Evolutionary conservation across 2,113 vertebrate genomes (phyloP).

Genomic region (Nothoprocta pentlandii): DNA sequence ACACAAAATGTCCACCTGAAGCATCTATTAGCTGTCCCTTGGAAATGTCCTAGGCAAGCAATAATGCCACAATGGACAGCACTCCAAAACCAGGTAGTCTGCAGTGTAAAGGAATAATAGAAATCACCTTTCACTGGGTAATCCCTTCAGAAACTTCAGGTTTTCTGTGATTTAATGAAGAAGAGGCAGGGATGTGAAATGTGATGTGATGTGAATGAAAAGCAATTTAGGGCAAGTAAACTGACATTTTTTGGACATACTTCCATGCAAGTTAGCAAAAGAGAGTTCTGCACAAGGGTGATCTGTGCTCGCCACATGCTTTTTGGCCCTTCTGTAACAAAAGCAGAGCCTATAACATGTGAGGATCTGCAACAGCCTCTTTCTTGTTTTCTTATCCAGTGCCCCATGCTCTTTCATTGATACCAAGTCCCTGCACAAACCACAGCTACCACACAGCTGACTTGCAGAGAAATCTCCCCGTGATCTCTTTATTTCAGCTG

Average conservation of each 20-base stretch:
- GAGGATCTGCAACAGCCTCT: not conserved
- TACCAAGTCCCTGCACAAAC: not conserved
- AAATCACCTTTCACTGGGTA: not conserved
- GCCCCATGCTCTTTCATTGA: not conserved
- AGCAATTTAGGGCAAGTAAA: not conserved
- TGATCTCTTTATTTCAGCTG: not conserved
- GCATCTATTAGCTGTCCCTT: not conserved
- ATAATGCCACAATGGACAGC: accelerated
- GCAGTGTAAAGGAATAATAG: not conserved
- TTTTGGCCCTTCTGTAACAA: not conserved
- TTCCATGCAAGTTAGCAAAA: not conserved
- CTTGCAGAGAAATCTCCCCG: not conserved
- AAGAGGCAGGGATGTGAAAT: not conserved
- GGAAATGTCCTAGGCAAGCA: not conserved
- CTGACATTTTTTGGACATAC: not conserved
- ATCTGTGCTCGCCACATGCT: not conserved
- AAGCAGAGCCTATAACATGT: not conserved
- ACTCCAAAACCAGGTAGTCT: accelerated
- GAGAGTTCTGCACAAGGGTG: not conserved
- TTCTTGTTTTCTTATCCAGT: not conserved
- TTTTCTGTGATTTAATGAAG: not conserved
- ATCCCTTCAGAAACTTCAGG: not conserved
- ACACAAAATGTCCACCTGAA: not conserved
- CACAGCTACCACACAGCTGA: not conserved
- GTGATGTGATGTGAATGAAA: not conserved